Percentiles rank a stretch among this genome's conserved stretches.
Conservation (phyloP, 2,888 invertebrate species). For the Lycocerus yunnanus region DNA sequence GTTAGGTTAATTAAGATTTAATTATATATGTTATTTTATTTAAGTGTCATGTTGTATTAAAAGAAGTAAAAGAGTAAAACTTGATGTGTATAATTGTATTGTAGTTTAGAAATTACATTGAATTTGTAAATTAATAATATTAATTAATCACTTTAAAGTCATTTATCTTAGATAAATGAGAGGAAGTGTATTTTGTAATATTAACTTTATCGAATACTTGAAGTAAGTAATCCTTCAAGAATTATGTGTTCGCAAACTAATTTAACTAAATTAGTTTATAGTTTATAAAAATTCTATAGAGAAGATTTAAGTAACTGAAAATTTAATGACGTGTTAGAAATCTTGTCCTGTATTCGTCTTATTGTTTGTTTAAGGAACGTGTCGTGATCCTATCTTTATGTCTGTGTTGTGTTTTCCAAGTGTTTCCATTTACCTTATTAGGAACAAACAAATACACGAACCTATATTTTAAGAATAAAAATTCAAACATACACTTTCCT, state of each 20-base stretch:
- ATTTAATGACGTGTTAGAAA: too few relatives aligned
- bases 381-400: too few relatives aligned
- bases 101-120: neutral
- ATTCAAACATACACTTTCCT: too few relatives aligned
- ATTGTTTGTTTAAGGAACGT: too few relatives aligned
- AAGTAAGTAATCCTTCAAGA: neutral
- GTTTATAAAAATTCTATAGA: neutral
- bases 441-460: too few relatives aligned
- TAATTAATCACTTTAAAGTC: neutral
- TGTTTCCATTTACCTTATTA: too few relatives aligned
- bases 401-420: too few relatives aligned
- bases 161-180: neutral
- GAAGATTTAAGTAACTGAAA: too few relatives aligned
- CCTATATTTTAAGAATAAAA: too few relatives aligned
- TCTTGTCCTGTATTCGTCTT: too few relatives aligned
- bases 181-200: neutral
- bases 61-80: neutral
- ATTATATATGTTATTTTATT: neutral
- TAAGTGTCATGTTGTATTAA: neutral
- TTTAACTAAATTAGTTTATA: neutral
- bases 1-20: neutral
- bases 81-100: neutral
- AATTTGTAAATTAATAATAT: neutral
- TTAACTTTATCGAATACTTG: neutral
- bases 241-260: neutral